Evolutionary conservation across 2,888 invertebrate species (phyloP), one percentile per base, ranked within the genome.

Genomic region (Horisme vitalbata): DNA sequence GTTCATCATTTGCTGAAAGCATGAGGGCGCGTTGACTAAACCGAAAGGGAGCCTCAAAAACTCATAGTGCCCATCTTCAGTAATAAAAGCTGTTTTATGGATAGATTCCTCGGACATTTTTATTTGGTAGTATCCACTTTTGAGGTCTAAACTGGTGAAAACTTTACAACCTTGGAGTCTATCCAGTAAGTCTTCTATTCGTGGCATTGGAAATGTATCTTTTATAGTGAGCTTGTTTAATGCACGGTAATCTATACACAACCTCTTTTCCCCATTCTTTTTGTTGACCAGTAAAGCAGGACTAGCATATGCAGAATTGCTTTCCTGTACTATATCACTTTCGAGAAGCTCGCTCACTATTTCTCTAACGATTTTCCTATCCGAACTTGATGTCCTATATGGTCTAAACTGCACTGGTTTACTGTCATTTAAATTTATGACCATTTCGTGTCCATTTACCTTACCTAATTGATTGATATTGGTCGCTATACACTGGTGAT

Each of bases 1-100:
- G 6, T 43, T 28, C 43, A 52, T 44, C 18, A 43, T 27, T 30
- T 47, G 43, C 21, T 21, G 9, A 44, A 47, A 2, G 35, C 38
- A 8, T 21, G 44, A 35, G n/a, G 39, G 41, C 2, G 18, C 50
- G 21, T 50, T 50, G 4, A 26, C 34, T 3, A 47, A 7, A 4
- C 44, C 41, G 9, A 46, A 43, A 1, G 41, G 39, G 45, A 41
- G 27, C 9, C 33, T 18, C n/a, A 18, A n/a, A 11, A 15, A 41
- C 7, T 36, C 31, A 13, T 11, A 36, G 14, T 31, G 37, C 1
- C 44, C 34, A n/a, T 34, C 34, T 7, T 20, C 7, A 7, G 33
- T 33, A 4, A 20, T 11, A 21, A 33, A 33, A 7, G 33, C 33
- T 3, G 20, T 33, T 8, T 33, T 33, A 21, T 10, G 7, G 12